These are phyloP conservation scores for Bombus sibiricus DNA, from an alignment of 1,140 invertebrate genomes.

Conservation along the genomic window DNA sequence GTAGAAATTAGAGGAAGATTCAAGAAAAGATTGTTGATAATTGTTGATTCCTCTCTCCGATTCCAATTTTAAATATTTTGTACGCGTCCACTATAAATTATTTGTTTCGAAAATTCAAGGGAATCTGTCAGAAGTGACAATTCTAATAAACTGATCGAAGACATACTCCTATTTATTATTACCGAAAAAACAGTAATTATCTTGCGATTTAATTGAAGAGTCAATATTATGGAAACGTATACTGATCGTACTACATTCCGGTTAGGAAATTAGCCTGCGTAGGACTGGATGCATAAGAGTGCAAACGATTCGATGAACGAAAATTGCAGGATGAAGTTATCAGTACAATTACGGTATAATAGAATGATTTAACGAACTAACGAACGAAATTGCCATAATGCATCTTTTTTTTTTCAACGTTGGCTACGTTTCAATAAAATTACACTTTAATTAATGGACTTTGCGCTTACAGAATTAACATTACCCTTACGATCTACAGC, in stretches of 20 bases:
- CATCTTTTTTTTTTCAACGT: constrained; percentile 1
- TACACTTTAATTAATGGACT: background rate
- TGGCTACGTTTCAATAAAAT: background rate
- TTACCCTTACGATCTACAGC: background rate
- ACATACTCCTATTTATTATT: no score
- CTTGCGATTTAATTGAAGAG: background rate
- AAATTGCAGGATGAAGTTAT: constrained; percentile 45
- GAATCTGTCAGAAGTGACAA: no score
- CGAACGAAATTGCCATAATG: constrained; percentile 14
- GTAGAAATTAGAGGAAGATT: background rate
- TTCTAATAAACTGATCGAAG: no score
- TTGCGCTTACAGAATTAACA: background rate
- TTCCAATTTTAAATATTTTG: no score
- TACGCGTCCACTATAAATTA: no score
- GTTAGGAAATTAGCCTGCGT: constrained; percentile 6
- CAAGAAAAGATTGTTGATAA: background rate
- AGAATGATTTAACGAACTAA: constrained; percentile 25
- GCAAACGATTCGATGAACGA: constrained; percentile 31
- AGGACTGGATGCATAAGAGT: background rate
- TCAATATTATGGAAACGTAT: background rate
- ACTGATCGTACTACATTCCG: background rate
- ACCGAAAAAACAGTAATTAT: no score
- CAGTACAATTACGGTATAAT: constrained; percentile 34
- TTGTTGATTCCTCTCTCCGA: background rate
- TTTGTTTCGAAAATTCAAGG: background rate